A percentile compares a stretch with the other conserved stretches of the same genome.
Conservation (phyloP, 1,140 invertebrate genomes). For the Hycleus cichorii region DNA sequence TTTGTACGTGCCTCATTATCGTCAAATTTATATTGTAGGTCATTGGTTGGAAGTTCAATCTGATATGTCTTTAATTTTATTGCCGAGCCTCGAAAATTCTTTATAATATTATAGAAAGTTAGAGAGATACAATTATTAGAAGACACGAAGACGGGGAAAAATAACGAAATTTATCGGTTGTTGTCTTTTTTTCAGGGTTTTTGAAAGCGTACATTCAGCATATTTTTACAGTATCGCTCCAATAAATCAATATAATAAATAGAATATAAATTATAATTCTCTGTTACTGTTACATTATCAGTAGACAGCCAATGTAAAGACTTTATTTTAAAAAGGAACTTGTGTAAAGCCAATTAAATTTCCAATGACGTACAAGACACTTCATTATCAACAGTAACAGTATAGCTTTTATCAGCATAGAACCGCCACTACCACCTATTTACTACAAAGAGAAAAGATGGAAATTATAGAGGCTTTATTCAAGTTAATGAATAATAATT, state of each 20-base stretch:
- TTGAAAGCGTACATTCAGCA: too few species aligned
- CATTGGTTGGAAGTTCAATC: neutral
- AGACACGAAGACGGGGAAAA: too few species aligned
- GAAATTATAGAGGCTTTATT: too few species aligned
- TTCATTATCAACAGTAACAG: slow-evolving; percentile 3
- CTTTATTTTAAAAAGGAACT: slow-evolving; percentile 10
- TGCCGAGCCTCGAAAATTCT: too few species aligned
- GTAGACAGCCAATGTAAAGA: slow-evolving; percentile 9
- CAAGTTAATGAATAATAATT: too few species aligned
- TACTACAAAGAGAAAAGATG: too few species aligned
- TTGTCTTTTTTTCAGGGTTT: too few species aligned
- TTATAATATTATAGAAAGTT: too few species aligned
- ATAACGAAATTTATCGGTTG: too few species aligned
- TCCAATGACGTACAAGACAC: slow-evolving; percentile 12
- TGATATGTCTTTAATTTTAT: too few species aligned
- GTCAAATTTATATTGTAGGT: neutral
- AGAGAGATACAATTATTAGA: too few species aligned
- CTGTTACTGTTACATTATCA: slow-evolving; percentile 1
- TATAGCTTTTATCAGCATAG: slow-evolving; percentile 6
- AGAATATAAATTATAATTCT: slow-evolving; percentile 10
- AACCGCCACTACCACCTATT: neutral
- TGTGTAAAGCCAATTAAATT: slow-evolving; percentile 10
- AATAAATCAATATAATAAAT: slow-evolving; percentile 11
- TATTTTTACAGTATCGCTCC: too few species aligned
- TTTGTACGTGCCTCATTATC: neutral